Percentiles rank a stretch among this genome's conserved stretches.
Evolutionary conservation across 2,888 invertebrate genomes (phyloP).

Genomic region (Drosophila colorata): DNA sequence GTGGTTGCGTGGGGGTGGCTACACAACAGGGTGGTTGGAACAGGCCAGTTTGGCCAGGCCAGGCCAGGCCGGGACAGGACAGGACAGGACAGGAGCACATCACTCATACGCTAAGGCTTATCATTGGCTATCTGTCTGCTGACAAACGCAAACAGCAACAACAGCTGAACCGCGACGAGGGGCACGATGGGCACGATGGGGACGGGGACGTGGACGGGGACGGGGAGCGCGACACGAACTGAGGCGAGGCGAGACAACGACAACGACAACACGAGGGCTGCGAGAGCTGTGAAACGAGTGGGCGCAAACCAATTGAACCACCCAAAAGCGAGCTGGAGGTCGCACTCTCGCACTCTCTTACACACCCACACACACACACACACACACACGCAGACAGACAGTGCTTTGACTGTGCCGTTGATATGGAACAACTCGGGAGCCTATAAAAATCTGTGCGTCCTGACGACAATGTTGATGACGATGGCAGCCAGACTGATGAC

Average conservation of each 20-base stretch:
- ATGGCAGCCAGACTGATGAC: constrained; percentile 60
- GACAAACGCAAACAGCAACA: constrained; percentile 68
- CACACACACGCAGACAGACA: not conserved
- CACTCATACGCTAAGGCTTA: constrained; percentile 79
- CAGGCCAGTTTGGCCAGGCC: constrained; percentile 8
- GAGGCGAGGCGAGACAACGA: constrained; percentile 10
- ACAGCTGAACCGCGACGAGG: constrained; percentile 14
- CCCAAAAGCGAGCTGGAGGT: constrained; percentile 35
- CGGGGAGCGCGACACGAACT: too few species aligned
- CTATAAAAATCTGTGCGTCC: constrained; percentile 75
- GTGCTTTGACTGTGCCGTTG: too few species aligned
- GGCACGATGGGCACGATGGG: constrained; percentile 4
- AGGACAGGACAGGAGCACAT: constrained; percentile 51
- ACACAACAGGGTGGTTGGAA: constrained; percentile 24
- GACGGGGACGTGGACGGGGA: not conserved
- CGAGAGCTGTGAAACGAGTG: constrained; percentile 39
- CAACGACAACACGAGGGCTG: constrained; percentile 27
- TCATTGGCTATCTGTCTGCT: constrained; percentile 81
- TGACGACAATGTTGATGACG: constrained; percentile 78
- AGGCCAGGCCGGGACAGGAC: constrained; percentile 19
- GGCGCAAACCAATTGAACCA: constrained; percentile 36
- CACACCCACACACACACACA: constrained; percentile 13
- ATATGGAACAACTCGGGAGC: constrained; percentile 31
- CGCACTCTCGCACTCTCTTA: constrained; percentile 7
- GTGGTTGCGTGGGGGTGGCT: constrained; percentile 15